These are phyloP conservation scores for Belonocnema kinseyi DNA, from an alignment of 1,140 invertebrate species.

Conservation along the genomic window DNA sequence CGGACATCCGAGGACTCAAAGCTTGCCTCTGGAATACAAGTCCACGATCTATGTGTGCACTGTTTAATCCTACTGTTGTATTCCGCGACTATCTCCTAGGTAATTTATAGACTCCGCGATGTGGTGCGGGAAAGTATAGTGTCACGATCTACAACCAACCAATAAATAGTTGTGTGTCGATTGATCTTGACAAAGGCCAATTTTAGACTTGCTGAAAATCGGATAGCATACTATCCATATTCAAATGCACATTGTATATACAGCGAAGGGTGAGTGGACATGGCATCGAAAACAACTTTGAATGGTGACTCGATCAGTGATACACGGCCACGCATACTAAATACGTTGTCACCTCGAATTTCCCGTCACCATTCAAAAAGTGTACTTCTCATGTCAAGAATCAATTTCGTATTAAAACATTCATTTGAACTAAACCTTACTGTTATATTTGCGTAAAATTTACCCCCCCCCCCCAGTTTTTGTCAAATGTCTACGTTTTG, in stretches of 20 bases:
- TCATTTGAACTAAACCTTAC: too few species aligned
- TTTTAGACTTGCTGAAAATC: not conserved
- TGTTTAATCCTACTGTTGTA: not conserved
- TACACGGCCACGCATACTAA: slow-evolving; percentile 26
- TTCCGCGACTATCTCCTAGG: slow-evolving; percentile 34
- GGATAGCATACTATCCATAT: not conserved
- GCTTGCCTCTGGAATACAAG: slow-evolving; percentile 29
- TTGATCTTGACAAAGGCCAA: slow-evolving; percentile 29
- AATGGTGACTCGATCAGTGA: slow-evolving; percentile 29
- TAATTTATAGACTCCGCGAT: slow-evolving; percentile 42
- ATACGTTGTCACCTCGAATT: not conserved
- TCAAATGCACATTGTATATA: slow-evolving; percentile 31
- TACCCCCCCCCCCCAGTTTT: too few species aligned
- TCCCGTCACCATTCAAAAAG: not conserved
- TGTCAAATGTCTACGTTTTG: too few species aligned
- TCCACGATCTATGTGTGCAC: not conserved
- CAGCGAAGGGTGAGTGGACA: slow-evolving; percentile 6
- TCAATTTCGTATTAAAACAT: not conserved
- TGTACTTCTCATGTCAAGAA: not conserved
- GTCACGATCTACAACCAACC: slow-evolving; percentile 5
- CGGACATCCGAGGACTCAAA: slow-evolving; percentile 25
- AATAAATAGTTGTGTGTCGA: slow-evolving; percentile 42
- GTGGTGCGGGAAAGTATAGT: too few species aligned
- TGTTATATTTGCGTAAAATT: too few species aligned
- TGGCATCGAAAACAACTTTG: not conserved